Conservation (phyloP, 2,888 invertebrate genomes). For the Yponomeuta evonymella region DNA sequence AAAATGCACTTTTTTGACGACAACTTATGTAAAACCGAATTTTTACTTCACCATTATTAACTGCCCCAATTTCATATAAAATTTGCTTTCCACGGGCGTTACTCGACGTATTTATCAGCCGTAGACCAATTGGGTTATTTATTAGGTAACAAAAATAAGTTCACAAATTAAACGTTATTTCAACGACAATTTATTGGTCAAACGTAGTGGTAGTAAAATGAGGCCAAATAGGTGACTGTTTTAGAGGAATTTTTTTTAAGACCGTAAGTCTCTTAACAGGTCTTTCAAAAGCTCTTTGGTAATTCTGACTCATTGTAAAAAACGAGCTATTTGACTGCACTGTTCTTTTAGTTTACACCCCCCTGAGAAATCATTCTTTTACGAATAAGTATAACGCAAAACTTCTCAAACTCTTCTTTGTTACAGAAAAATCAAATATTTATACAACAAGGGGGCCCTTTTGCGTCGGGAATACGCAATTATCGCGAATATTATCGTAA, state of each 20-base stretch:
- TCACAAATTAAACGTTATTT: background rate
- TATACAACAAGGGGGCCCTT: background rate
- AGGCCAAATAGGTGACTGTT: no score
- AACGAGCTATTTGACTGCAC: no score
- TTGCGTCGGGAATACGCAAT: background rate
- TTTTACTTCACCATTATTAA: background rate
- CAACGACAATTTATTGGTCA: background rate
- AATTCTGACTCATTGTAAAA: no score
- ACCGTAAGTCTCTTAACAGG: no score
- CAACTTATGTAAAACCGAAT: no score
- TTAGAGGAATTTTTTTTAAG: no score
- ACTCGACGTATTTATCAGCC: background rate
- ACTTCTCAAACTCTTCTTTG: background rate
- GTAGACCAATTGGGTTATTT: background rate
- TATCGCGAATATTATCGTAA: slow-evolving; percentile 3
- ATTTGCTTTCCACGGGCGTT: background rate
- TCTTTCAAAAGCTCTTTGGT: no score
- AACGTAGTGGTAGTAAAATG: background rate
- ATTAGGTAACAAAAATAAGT: background rate
- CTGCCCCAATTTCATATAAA: background rate
- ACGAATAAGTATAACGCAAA: background rate
- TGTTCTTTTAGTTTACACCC: background rate
- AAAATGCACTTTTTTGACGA: no score
- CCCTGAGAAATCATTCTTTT: background rate
- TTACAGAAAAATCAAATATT: background rate